A percentile compares a stretch with the other conserved stretches of the same genome.
Conservation (phyloP, 2,797 vertebrate genomes). For the Sebastes minor region DNA sequence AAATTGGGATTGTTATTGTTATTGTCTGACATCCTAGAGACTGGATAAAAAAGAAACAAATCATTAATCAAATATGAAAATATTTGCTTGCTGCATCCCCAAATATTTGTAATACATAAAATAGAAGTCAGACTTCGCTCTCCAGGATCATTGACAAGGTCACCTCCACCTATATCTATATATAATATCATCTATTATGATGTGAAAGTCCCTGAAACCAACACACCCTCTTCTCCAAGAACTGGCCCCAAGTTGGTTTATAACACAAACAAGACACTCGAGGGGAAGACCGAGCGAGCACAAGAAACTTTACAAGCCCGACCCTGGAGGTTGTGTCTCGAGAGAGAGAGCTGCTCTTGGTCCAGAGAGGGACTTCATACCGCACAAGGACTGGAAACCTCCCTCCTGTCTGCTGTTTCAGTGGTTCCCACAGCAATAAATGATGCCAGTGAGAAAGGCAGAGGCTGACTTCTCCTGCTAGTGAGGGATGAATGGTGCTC, state of each 20-base stretch:
- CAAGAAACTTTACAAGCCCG: constrained; percentile 20
- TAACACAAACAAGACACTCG: constrained; percentile 19
- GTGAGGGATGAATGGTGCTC: not conserved
- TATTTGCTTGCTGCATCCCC: not conserved
- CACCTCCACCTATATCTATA: not conserved
- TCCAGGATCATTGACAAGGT: constrained; percentile 8
- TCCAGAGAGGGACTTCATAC: constrained; percentile 38
- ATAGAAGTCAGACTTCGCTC: too few relatives aligned
- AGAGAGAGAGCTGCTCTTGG: constrained; percentile 1
- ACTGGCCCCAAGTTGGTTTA: constrained; percentile 20
- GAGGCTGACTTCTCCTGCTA: constrained; percentile 7
- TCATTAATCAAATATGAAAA: not conserved
- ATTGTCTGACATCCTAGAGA: not conserved
- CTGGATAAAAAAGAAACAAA: not conserved
- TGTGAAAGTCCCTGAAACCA: constrained; percentile 1
- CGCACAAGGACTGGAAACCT: constrained; percentile 50
- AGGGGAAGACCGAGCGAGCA: not conserved
- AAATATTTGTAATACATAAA: not conserved
- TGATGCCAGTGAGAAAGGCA: constrained; percentile 58
- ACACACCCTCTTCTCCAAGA: not conserved
- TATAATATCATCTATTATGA: constrained; percentile 8
- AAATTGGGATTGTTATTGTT: not conserved
- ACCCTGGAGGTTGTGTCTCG: constrained; percentile 35
- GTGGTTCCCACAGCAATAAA: constrained; percentile 71
- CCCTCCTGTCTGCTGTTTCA: constrained; percentile 42